Conservation (phyloP, 2,113 vertebrate species). For the Marcusenius ussheri region DNA sequence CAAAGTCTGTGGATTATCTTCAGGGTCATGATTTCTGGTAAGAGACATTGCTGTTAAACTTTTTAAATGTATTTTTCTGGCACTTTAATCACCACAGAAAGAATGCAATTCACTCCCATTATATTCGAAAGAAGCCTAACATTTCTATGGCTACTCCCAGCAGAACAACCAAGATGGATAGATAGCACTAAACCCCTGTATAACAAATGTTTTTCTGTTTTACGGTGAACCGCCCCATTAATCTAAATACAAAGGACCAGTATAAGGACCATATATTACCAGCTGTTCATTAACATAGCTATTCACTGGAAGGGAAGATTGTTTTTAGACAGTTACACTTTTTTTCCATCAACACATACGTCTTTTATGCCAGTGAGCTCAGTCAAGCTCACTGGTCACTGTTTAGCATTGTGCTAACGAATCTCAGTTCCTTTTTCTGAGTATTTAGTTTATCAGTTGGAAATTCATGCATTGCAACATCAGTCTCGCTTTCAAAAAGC, state of each 20-base stretch:
- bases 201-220: neutral
- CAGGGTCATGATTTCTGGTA: neutral
- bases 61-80: too few relatives aligned
- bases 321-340: neutral
- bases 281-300: neutral
- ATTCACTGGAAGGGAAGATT: neutral
- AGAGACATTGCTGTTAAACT: too few relatives aligned
- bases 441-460: neutral
- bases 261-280: neutral
- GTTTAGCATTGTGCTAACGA: neutral
- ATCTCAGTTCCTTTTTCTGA: neutral
- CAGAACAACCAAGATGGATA: neutral
- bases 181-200: neutral
- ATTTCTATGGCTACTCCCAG: neutral
- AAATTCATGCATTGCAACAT: neutral
- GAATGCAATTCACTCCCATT: too few relatives aligned
- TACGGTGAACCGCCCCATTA: neutral
- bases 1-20: neutral
- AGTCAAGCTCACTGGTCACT: neutral
- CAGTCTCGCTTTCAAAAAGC: neutral
- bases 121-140: too few relatives aligned
- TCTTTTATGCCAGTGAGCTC: neutral
- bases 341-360: neutral
- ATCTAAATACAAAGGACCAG: neutral
- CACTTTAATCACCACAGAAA: too few relatives aligned